Conservation (phyloP, 2,797 vertebrate genomes). For the Phaenicophaeus curvirostris region DNA sequence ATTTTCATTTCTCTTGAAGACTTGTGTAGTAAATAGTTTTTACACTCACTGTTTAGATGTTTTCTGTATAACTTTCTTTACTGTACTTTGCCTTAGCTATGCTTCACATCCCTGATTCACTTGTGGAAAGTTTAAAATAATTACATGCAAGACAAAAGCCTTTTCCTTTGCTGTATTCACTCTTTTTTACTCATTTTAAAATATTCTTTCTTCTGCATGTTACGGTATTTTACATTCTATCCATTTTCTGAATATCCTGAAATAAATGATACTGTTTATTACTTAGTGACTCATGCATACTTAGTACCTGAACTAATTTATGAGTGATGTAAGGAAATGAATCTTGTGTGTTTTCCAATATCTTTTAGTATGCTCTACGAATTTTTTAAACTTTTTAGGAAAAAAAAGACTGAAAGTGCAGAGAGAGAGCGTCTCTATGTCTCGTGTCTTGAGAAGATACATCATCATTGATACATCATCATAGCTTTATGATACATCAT, state of each 20-base stretch:
- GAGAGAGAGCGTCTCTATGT: not conserved
- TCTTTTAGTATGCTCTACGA: not conserved
- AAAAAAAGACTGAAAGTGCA: not conserved
- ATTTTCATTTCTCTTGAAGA: not conserved
- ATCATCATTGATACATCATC: not conserved
- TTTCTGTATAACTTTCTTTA: not conserved
- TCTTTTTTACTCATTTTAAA: not conserved
- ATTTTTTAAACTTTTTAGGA: not conserved
- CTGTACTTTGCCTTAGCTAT: not conserved
- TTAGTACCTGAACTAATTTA: not conserved
- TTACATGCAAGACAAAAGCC: not conserved
- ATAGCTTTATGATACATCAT: not conserved
- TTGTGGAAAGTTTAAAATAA: not conserved
- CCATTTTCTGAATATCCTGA: not conserved
- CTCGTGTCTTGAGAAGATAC: not conserved
- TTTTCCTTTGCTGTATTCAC: not conserved
- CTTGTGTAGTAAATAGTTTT: not conserved
- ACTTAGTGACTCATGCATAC: not conserved
- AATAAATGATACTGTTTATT: not conserved
- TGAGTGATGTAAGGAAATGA: not conserved
- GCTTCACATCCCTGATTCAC: not conserved
- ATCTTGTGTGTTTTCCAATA: not conserved
- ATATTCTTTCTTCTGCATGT: not conserved
- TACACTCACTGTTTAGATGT: not conserved
- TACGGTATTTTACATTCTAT: not conserved